phyloP scores from a whole-genome alignment of 2,888 invertebrate species.

The Idaea biselata region DNA sequence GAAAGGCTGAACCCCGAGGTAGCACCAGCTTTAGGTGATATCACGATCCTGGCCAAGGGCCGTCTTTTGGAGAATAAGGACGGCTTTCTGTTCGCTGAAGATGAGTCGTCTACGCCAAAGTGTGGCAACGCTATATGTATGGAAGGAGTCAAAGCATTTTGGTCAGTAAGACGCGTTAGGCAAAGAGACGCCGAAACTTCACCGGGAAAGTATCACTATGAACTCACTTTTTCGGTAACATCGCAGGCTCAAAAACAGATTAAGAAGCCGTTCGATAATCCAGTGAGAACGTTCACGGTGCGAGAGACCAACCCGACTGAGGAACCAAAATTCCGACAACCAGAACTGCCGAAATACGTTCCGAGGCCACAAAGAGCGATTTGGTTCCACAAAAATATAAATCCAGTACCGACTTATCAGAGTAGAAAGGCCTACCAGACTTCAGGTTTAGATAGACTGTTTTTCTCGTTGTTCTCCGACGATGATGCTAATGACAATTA shows the following conservation, averaged over 20 bases:
- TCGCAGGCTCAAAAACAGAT: conserved; percentile 74
- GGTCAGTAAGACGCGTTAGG: conserved; percentile 85
- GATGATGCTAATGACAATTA: conserved; percentile 49
- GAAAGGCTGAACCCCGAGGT: conserved; percentile 60
- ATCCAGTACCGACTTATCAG: conserved; percentile 41
- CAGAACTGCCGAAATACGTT: conserved; percentile 31
- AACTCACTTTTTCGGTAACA: conserved; percentile 84
- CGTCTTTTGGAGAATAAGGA: conserved; percentile 77
- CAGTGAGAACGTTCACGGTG: conserved; percentile 83
- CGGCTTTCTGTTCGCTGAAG: conserved; percentile 80
- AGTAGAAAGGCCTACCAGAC: conserved; percentile 45
- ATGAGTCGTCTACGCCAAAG: conserved; percentile 52
- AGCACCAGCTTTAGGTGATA: conserved; percentile 81
- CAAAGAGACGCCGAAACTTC: conserved; percentile 78
- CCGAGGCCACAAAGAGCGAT: conserved; percentile 55
- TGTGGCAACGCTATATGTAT: conserved; percentile 70
- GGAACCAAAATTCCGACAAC: conserved; percentile 35
- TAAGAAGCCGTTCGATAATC: conserved; percentile 72
- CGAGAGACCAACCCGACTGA: conserved; percentile 65
- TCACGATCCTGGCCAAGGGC: conserved; percentile 83
- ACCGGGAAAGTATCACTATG: conserved; percentile 78
- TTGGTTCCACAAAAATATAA: conserved; percentile 69
- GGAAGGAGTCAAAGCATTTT: conserved; percentile 81
- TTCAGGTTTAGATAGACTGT: conserved; percentile 61
- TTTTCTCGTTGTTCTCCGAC: conserved; percentile 61